Percentiles rank a stretch among this genome's conserved stretches.
phyloP scores from a whole-genome alignment of 2,888 invertebrate species.

The Tortrix viridana region DNA sequence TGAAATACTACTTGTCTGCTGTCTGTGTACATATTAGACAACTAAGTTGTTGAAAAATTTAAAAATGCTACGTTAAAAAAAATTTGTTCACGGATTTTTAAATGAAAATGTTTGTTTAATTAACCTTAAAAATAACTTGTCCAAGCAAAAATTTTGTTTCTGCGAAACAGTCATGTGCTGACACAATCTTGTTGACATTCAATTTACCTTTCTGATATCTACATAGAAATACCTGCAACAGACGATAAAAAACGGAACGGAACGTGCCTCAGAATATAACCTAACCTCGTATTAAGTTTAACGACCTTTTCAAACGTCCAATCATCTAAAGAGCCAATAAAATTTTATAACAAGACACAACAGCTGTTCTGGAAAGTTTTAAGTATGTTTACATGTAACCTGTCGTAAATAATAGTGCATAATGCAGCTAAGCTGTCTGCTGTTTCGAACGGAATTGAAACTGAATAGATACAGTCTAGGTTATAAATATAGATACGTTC shows the following conservation, averaged over 20 bases:
- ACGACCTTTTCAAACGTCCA: constrained; percentile 54
- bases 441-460: too few species aligned
- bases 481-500: too few species aligned
- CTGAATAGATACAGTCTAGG: too few species aligned
- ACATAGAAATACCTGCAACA: constrained; percentile 43
- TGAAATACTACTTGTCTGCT: too few species aligned
- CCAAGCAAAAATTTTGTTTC: background rate
- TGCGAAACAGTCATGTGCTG: background rate
- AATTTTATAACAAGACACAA: constrained; percentile 45
- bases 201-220: constrained; percentile 53
- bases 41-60: too few species aligned
- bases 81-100: background rate
- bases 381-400: constrained; percentile 24
- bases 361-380: constrained; percentile 28
- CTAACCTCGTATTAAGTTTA: constrained; percentile 51
- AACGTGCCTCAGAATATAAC: constrained; percentile 65
- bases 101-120: background rate
- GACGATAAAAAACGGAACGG: constrained; percentile 53
- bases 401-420: constrained; percentile 17
- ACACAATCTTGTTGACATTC: constrained; percentile 45
- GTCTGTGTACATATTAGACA: too few species aligned
- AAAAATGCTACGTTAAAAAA: too few species aligned
- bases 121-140: background rate
- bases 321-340: constrained; percentile 61
- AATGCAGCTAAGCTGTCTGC: constrained; percentile 5